Base-by-base conservation (phyloP, 2,797 vertebrate species). In the Chaunax sp. region DNA sequence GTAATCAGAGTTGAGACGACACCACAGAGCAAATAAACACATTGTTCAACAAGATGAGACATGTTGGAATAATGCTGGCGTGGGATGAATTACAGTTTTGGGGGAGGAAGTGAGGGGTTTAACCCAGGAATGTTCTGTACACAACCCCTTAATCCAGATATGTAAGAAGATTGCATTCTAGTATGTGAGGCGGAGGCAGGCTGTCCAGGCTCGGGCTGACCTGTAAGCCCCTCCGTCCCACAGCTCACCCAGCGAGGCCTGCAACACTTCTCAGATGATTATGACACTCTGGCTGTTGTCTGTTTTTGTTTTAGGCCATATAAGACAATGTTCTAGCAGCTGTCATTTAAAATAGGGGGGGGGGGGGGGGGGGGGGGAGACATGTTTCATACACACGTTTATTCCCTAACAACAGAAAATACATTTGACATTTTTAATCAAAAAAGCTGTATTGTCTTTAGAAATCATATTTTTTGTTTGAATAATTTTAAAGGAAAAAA, bases 131-230 rank as follows among this genome's bases (percentile, higher is more conserved):
- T 84, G 74, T 68, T 61, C 77, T 46, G 75, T 66, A 65, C 77
- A 83, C 80, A 87, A 84, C 74, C 75, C 51, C 69, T 87, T 93
- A 92, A 92, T 92, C 89, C 83, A 75, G 60, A 79, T 67, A 72
- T 79, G 76, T 90, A 93, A 93, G 89, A 86, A 90, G 91, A 90
- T 93, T 92, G 89, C 66, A 80, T 75, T 72, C 43, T 77, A 70
- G 68, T 76, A 37, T 59, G 76, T 58, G 61, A 18, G 59, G 62
- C 0, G 45, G 52, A 50, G 79, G 69, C 9, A n/a, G 77, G 55
- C 47, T 81, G 70, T 80, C 72, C 68, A 52, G 58, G 77, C 68
- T 69, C 0, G 9, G 70, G 20, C 53, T 81, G 82, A 89, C 83
- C 78, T 72, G 62, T 88, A 87, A 85, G 67, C 72, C 75, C 75